phyloP scores from a whole-genome alignment of 2,888 invertebrate species.

The Gymnoscelis rufifasciata region DNA sequence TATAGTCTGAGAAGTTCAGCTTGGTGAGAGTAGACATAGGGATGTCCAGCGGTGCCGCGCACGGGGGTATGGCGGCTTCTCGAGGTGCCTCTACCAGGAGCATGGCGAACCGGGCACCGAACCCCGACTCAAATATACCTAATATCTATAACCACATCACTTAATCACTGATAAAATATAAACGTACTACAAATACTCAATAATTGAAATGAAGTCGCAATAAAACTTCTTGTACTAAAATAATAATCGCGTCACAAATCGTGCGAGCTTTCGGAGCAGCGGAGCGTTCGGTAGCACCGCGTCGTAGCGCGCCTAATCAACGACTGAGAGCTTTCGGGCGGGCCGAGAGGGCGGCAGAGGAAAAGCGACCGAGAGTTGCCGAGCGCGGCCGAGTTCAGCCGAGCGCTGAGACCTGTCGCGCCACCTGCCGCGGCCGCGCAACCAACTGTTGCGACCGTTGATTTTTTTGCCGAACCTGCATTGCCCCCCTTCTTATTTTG shows the following conservation, averaged over 20 bases:
- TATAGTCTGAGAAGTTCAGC: slow-evolving; percentile 71
- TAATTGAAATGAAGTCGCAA: background rate
- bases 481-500: slow-evolving; percentile 37
- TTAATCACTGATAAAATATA: slow-evolving; percentile 32
- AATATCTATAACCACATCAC: slow-evolving; percentile 54
- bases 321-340: slow-evolving; percentile 76
- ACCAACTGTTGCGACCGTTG: slow-evolving; percentile 79
- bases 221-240: slow-evolving; percentile 19
- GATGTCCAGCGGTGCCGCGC: slow-evolving; percentile 64
- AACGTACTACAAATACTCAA: background rate
- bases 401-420: slow-evolving; percentile 65
- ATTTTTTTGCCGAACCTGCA: slow-evolving; percentile 57
- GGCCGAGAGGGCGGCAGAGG: slow-evolving; percentile 70
- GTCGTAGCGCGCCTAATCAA: slow-evolving; percentile 57
- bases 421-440: slow-evolving; percentile 63
- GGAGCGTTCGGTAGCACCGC: slow-evolving; percentile 47
- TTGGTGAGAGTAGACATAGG: slow-evolving; percentile 71
- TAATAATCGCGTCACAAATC: slow-evolving; percentile 31
- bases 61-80: slow-evolving; percentile 84
- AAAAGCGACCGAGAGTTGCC: slow-evolving; percentile 47
- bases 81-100: slow-evolving; percentile 86
- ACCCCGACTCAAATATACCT: slow-evolving; percentile 30
- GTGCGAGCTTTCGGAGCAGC: slow-evolving; percentile 41
- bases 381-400: slow-evolving; percentile 42
- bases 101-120: slow-evolving; percentile 81